Evolutionary conservation across 2,888 invertebrate genomes (phyloP), one percentile per base, ranked within the genome.

Genomic region (Priocnemis perturbator): DNA sequence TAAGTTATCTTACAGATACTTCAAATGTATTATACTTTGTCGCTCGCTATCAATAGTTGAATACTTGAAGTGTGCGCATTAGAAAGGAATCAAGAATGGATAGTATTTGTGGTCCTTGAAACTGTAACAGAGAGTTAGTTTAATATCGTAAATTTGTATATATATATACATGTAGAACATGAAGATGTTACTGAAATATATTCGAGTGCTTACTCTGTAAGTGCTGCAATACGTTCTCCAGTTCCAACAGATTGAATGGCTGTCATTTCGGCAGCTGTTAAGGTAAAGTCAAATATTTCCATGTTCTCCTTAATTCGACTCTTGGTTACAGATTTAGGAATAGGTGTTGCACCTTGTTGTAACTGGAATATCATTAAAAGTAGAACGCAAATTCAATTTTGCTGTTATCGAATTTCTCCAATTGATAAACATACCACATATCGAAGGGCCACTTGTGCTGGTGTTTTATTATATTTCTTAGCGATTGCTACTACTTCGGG

Each of bases 391-490:
- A 30, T 1, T 50, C 1, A 30, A 21, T 37, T 37, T 37, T 37
- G 37, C 1, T 7, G 7, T 37, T 37, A 11, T 9, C 11, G 1
- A 11, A 37, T 37, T 11, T 37, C 1, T 11, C 11, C 14, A 2
- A 37, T 37, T 37, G 4, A 9, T 64, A 19, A 55, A 89, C 88
- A 68, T 80, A 93, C 90, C 85, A 92, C 91, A 85, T 92, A 93
- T 89, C 93, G 91, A 52, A 94, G 90, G 0, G 94, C 90, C 15
- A 95, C 90, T 87, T 95, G 95, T 0, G 94, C 94, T 0, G 92
- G 88, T 1, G 92, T 91, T 87, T 95, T 95, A 0, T 91, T 90
- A 64, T 94, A 91, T 69, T 93, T 92, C 11, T 91, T 86, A 5
- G 93, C 95, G 60, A 96, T 91, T 20, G 87, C 87, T 71, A 91